These are phyloP conservation scores for Papilio gigon DNA, from an alignment of 2,888 invertebrate genomes.

Conservation along the genomic window DNA sequence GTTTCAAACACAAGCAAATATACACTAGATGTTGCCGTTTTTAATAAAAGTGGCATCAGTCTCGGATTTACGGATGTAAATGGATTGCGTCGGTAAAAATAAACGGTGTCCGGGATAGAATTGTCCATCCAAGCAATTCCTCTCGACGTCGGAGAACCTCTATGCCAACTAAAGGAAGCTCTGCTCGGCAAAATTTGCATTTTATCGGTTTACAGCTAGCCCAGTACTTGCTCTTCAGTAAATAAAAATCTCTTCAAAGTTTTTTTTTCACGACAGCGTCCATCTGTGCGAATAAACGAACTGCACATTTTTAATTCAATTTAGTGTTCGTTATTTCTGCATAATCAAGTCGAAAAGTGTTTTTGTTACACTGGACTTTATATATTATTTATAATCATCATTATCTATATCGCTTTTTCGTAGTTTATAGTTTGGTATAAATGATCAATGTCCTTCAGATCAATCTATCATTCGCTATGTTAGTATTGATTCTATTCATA, in stretches of 20 bases:
- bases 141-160: conserved; percentile 60
- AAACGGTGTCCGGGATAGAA: conserved; percentile 57
- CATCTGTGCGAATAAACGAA: conserved; percentile 55
- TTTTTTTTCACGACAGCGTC: conserved; percentile 58
- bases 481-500: no score
- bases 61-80: background rate
- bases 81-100: conserved; percentile 52
- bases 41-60: conserved; percentile 15
- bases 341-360: conserved; percentile 1
- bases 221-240: conserved; percentile 48
- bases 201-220: conserved; percentile 59
- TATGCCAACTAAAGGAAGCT: conserved; percentile 48
- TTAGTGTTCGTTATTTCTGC: conserved; percentile 7
- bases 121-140: conserved; percentile 63
- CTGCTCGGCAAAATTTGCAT: conserved; percentile 65
- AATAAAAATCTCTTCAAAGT: conserved; percentile 49
- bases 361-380: background rate
- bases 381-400: no score
- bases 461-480: no score
- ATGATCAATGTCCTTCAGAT: no score
- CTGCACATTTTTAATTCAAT: conserved; percentile 5
- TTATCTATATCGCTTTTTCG: no score
- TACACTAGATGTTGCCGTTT: background rate
- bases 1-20: no score
- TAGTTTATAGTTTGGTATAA: no score